Base-by-base conservation (phyloP, 1,140 invertebrate genomes). In the Thaumatotibia leucotreta region DNA sequence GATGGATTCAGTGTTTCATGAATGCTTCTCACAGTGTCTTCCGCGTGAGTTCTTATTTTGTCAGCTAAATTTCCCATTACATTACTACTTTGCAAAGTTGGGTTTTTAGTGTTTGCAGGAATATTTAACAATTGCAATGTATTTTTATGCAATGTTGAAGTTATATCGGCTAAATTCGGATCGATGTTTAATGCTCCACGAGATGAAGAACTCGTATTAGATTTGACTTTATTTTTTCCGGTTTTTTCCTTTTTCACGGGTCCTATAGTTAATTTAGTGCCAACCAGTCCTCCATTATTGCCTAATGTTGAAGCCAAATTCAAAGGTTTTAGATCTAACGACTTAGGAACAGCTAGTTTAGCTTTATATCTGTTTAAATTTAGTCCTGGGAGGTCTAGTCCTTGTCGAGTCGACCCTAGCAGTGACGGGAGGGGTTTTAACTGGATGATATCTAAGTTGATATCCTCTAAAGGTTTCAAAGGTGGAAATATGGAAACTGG, bases 261-360 rank as follows among this genome's bases (percentile, higher is more conserved):
- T 8, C 66, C 66, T 32, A 68, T 63, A n/a, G 27, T 62, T 20
- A 73, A 27, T 49, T 32, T 66, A 32, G 71, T 65, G 8, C 65
- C 68, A 22, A 67, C 14, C 24, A 74, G 31, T 62, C 72, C 66
- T 10, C 70, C 68, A 22, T 66, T 69, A 52, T 72, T 70, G n/a
- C 63, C 35, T 11, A 73, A 58, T 8, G 70, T 24, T 31, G 75
- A 74, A 63, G 70, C 64, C 1, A 75, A 58, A 29, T 70, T 67
- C 6, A 73, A 27, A 33, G 75, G 70, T 64, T 74, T 77, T 0
- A 77, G 61, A 54, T 75, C 24, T 49, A 83, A 71, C 17, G 69
- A 69, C 17, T 77, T 73, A 35, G 80, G 80, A 20, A 74, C 33
- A 22, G 75, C 49, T 52, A 83, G 45, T 68, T 75, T 82, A 14